phyloP scores from a whole-genome alignment of 2,797 vertebrate genomes.

The Heliangelus exortis region DNA sequence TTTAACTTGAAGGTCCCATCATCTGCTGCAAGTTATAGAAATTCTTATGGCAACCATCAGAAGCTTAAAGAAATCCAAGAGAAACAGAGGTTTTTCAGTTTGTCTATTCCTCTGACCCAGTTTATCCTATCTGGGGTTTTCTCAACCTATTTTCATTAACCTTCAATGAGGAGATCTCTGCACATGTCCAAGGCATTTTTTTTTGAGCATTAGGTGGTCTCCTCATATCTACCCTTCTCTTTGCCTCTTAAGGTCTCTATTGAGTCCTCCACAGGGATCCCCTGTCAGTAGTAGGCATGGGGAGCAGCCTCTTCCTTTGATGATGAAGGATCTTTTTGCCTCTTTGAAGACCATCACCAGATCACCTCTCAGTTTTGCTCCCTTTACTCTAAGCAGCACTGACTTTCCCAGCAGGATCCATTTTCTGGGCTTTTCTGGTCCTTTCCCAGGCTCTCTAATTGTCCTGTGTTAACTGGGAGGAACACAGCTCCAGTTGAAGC shows the following conservation, averaged over 20 bases:
- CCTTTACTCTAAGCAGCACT: neutral
- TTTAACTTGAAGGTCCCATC: neutral
- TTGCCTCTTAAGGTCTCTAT: neutral
- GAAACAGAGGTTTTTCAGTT: neutral
- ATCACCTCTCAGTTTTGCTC: neutral
- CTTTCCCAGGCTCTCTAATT: neutral
- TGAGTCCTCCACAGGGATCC: neutral
- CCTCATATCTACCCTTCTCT: neutral
- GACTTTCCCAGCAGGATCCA: neutral
- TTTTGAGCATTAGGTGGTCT: neutral
- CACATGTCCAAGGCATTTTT: neutral
- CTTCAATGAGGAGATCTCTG: neutral
- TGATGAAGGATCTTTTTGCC: neutral
- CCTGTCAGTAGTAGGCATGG: neutral
- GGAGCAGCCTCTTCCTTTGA: neutral
- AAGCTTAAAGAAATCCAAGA: neutral
- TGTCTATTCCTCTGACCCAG: neutral
- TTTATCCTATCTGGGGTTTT: neutral
- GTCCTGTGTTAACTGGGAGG: rapidly evolving
- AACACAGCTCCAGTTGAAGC: neutral
- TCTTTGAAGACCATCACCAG: neutral
- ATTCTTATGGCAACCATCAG: neutral
- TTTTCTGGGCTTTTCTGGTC: neutral
- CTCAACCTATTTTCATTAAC: neutral
- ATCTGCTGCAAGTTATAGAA: neutral